Conservation (phyloP, 2,797 vertebrate genomes). For the Phalanger gymnotis region DNA sequence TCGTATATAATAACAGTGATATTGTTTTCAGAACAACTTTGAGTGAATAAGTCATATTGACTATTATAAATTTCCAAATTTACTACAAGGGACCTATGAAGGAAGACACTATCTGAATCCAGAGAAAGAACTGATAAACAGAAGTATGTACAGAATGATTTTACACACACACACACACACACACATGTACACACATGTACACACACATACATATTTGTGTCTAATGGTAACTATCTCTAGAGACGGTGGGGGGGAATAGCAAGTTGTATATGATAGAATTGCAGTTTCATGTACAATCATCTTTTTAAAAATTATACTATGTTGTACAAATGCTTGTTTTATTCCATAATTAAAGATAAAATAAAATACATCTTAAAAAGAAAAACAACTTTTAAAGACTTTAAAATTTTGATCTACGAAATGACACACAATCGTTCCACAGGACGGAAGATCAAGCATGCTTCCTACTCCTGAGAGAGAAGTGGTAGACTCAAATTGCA, state of each 20-base stretch:
- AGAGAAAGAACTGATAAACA: background rate
- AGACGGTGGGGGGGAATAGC: background rate
- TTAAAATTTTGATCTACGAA: background rate
- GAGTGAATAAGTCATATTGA: background rate
- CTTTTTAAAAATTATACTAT: background rate
- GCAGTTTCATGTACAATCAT: background rate
- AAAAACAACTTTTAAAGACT: background rate
- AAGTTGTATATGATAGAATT: background rate
- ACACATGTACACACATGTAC: no score
- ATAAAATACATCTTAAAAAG: background rate
- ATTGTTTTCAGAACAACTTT: background rate
- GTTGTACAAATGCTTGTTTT: background rate
- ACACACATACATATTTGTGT: no score
- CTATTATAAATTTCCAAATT: no score
- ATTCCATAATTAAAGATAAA: background rate
- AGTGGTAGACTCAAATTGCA: background rate
- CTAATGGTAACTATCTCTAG: background rate
- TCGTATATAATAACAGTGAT: no score
- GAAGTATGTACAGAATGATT: background rate
- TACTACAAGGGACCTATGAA: no score
- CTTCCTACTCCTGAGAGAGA: background rate
- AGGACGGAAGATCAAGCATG: background rate
- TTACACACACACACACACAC: no score
- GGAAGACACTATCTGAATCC: background rate
- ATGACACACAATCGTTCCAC: background rate